Evolutionary conservation across 2,797 vertebrate species (phyloP).

Genomic region (Limosa lapponica): DNA sequence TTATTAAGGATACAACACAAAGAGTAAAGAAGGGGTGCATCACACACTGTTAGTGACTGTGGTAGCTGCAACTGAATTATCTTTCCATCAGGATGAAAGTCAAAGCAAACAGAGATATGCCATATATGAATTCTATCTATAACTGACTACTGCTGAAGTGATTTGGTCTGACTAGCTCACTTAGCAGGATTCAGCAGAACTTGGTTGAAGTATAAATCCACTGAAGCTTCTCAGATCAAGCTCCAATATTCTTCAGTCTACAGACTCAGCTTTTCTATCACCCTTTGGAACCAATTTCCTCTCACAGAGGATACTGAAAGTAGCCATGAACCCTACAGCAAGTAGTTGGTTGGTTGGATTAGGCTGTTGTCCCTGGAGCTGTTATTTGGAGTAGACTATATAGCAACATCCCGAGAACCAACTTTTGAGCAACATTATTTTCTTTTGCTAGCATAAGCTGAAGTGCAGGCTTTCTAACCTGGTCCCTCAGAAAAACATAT

Average conservation of each 20-base stretch:
- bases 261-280: background rate
- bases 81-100: background rate
- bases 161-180: background rate
- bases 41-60: background rate
- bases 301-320: background rate
- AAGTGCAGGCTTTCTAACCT: background rate
- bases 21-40: background rate
- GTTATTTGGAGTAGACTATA: background rate
- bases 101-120: background rate
- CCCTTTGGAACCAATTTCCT: background rate
- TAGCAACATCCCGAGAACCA: background rate
- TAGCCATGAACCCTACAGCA: background rate
- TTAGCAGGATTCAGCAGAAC: background rate
- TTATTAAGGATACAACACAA: background rate
- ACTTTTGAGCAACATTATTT: background rate
- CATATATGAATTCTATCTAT: background rate
- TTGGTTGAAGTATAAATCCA: background rate
- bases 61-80: background rate
- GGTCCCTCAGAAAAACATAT: background rate
- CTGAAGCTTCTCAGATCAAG: background rate
- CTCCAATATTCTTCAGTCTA: background rate
- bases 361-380: background rate
- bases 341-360: background rate
- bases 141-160: background rate
- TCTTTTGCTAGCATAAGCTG: background rate